Evolutionary conservation across 2,797 vertebrate genomes (phyloP), one percentile per base, ranked within the genome.

Genomic region (Catostomus latipinnis): DNA sequence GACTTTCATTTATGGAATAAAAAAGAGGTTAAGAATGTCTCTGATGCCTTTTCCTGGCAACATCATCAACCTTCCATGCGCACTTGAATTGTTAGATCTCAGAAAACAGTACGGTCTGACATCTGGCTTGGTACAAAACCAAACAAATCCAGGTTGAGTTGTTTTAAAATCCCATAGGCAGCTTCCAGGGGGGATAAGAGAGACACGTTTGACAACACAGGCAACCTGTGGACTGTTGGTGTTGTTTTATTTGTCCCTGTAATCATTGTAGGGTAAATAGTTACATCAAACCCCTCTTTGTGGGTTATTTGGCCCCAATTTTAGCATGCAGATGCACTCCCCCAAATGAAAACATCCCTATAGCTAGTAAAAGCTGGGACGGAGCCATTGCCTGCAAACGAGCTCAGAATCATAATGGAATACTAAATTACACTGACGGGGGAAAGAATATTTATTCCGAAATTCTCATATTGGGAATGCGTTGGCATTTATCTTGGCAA

Each of bases 391-490:
- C 78, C 84, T 52, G 43, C 63, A 73, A 85, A 87, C 86, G 82
- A 81, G 86, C 86, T 80, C 12, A 9, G 4, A 77, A 73, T 88
- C 57, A 76, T 92, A 91, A 93, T 92, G 90, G 88, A 91, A 92
- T 90, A 90, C 82, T 89, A 92, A 88, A 92, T 92, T 89, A 91
- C 89, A 78, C 85, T 78, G 87, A 90, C 86, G 83, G 82, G 80
- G 76, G 86, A 81, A 86, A 72, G 82, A 90, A 90, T 90, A 93
- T 90, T 89, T 91, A 89, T 91, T 84, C 82, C 57, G 74, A 88
- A 85, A 84, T 89, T 86, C 72, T 89, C 78, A 80, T 87, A 86
- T 85, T 87, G 80, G 68, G 82, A 87, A 74, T 80, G 84, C 70
- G 0, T 71, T 57, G 74, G 84, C 85, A 90, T 91, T 89, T 86